Evolutionary conservation across 2,797 vertebrate genomes (phyloP).

Genomic region (Gallinago solitaria): DNA sequence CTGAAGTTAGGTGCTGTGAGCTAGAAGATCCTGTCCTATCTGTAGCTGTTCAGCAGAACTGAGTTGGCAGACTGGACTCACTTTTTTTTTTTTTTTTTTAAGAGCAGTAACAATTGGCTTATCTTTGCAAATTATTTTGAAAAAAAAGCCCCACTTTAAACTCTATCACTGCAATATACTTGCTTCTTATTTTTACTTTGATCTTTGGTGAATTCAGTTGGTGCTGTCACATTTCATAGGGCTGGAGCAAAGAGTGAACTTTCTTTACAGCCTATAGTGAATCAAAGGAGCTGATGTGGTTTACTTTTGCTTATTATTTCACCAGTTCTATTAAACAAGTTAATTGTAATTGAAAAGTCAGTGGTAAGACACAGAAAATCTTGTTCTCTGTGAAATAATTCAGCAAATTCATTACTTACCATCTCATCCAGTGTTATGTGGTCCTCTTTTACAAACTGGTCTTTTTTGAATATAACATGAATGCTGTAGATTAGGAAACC

Average conservation of each 20-base stretch:
- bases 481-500: not conserved
- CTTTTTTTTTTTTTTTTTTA: not conserved
- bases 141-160: not conserved
- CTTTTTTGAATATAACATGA: not conserved
- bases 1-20: not conserved
- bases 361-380: not conserved
- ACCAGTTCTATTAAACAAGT: not conserved
- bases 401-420: not conserved
- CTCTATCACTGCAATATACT: not conserved
- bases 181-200: not conserved
- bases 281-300: not conserved
- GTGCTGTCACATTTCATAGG: not conserved
- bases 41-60: not conserved
- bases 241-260: not conserved
- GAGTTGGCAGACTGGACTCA: not conserved
- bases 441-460: not conserved
- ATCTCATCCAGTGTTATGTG: not conserved
- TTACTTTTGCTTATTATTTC: not conserved
- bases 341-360: not conserved
- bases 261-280: not conserved
- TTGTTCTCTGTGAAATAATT: not conserved
- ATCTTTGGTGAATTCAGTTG: not conserved
- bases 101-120: not conserved
- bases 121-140: not conserved
- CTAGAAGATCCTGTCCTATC: not conserved